Evolutionary conservation across 2,888 invertebrate genomes (phyloP).

Genomic region (Mamestra brassicae): DNA sequence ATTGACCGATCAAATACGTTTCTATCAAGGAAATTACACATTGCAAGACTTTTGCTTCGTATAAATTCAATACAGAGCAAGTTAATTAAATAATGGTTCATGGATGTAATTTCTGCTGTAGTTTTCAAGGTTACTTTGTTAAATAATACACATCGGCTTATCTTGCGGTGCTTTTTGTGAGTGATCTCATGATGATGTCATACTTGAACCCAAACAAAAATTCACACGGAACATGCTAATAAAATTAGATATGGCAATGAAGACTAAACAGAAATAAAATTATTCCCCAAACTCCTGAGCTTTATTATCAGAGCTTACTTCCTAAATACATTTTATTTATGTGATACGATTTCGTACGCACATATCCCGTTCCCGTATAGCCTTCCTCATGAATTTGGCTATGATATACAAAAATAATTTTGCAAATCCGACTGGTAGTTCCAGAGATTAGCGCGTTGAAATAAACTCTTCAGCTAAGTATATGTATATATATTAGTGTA

Average conservation of each 20-base stretch:
- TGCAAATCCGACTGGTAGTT: too few species aligned
- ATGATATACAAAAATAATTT: too few species aligned
- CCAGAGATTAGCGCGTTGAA: too few species aligned
- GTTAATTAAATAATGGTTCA: conserved; percentile 13
- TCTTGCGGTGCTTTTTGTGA: conserved; percentile 51
- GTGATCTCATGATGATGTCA: conserved; percentile 72
- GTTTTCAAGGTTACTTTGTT: conserved; percentile 49
- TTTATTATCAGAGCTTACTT: neutral
- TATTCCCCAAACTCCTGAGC: neutral
- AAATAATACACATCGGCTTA: conserved; percentile 40
- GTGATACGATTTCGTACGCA: neutral
- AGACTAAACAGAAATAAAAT: conserved; percentile 8
- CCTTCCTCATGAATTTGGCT: too few species aligned
- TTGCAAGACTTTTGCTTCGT: neutral
- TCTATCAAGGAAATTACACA: neutral
- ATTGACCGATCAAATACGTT: too few species aligned
- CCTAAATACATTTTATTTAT: neutral
- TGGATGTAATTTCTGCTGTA: conserved; percentile 29
- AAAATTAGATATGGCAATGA: conserved; percentile 34
- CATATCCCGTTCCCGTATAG: too few species aligned
- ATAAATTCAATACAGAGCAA: conserved; percentile 14
- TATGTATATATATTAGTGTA: too few species aligned
- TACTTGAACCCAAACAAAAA: conserved; percentile 49
- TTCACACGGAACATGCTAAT: conserved; percentile 35
- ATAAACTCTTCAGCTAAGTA: too few species aligned